A percentile compares a stretch with the other conserved stretches of the same genome.
These are phyloP conservation scores for Hucho hucho DNA, from an alignment of 2,113 vertebrate species.

Conservation along the genomic window DNA sequence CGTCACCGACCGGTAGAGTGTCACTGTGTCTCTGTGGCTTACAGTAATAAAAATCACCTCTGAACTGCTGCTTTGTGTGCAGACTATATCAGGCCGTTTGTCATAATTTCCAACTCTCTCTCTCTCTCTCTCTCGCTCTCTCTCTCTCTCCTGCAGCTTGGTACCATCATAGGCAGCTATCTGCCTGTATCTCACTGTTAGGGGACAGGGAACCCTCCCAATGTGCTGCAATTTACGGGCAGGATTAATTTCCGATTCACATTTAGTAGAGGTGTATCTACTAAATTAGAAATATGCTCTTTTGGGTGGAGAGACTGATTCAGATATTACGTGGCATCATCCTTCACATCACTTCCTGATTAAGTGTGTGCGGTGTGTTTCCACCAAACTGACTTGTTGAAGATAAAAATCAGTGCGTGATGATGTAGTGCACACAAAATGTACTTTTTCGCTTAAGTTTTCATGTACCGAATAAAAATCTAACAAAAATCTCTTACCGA, in stretches of 20 bases:
- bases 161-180: no score
- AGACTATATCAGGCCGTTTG: conserved; percentile 57
- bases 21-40: conserved; percentile 50
- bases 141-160: conserved; percentile 27
- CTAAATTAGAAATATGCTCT: conserved; percentile 61
- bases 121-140: no score
- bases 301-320: not conserved
- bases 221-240: conserved; percentile 67
- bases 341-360: not conserved
- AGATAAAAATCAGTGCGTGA: no score
- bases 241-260: conserved; percentile 74
- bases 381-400: no score
- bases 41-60: conserved; percentile 36
- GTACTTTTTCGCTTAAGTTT: no score
- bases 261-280: conserved; percentile 72
- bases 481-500: no score
- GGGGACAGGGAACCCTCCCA: conserved; percentile 44
- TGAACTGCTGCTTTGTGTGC: conserved; percentile 57
- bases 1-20: conserved; percentile 13
- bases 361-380: no score
- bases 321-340: not conserved
- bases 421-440: no score
- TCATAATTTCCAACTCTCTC: conserved; percentile 41
- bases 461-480: no score
- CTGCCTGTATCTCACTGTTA: conserved; percentile 33